A percentile compares a stretch with the other conserved stretches of the same genome.
These are phyloP conservation scores for Oscheius sp. DNA, from an alignment of 2,888 invertebrate species.

Conservation along the genomic window DNA sequence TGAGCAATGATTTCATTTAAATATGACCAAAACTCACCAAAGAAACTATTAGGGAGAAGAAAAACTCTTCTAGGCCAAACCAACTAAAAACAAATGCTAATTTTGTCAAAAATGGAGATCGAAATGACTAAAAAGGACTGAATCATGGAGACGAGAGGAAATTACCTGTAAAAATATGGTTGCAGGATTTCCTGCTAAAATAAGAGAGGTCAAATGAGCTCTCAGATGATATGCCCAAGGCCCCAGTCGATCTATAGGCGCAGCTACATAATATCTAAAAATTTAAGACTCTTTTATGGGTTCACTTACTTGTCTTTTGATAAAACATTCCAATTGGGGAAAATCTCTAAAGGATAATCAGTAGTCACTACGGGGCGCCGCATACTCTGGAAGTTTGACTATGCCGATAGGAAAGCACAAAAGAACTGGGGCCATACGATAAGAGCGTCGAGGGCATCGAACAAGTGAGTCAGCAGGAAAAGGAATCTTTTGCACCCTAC, in stretches of 20 bases:
- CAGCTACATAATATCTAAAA: slow-evolving; percentile 41
- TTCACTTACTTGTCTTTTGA: slow-evolving; percentile 37
- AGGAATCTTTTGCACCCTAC: not conserved
- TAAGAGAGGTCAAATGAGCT: slow-evolving; percentile 49
- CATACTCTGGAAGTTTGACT: not conserved
- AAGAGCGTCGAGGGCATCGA: not conserved
- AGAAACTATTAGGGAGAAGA: slow-evolving; percentile 42
- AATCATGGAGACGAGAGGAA: no score
- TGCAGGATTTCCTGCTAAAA: slow-evolving; percentile 53
- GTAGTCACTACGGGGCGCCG: not conserved
- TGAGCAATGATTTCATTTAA: not conserved
- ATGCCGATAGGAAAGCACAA: no score
- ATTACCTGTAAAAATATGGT: slow-evolving; percentile 47
- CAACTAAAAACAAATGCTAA: slow-evolving; percentile 45
- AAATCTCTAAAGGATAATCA: slow-evolving; percentile 46
- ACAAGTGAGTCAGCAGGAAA: slow-evolving; percentile 8
- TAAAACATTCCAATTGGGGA: slow-evolving; percentile 49
- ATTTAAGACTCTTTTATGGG: not conserved
- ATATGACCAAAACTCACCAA: slow-evolving; percentile 7
- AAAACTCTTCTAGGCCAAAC: slow-evolving; percentile 50
- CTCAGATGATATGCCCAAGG: slow-evolving; percentile 45
- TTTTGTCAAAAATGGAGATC: slow-evolving; percentile 34
- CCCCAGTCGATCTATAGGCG: slow-evolving; percentile 45
- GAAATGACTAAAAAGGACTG: slow-evolving; percentile 38
- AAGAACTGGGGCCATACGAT: slow-evolving; percentile 12